Evolutionary conservation across 23 tunicate genomes (phyloP).

Genomic region (Ascidia mentula): DNA sequence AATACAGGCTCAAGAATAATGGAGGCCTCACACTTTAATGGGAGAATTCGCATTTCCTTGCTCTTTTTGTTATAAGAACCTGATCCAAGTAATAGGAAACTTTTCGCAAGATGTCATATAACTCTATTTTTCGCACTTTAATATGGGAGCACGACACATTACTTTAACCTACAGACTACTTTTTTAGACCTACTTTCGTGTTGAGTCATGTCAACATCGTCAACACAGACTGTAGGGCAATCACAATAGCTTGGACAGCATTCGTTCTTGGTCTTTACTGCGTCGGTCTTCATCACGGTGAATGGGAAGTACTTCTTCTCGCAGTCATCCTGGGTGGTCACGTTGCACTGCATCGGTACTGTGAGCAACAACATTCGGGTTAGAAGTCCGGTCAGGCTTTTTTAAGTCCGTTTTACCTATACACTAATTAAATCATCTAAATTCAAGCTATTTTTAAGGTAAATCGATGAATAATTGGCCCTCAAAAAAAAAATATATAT

Average conservation of each 20-base stretch:
- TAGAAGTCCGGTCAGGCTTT: background rate
- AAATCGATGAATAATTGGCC: background rate
- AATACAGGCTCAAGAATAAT: too few species aligned
- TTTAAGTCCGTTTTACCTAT: background rate
- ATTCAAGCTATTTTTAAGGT: background rate
- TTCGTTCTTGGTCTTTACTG: conserved; percentile 43
- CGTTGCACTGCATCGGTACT: conserved; percentile 44
- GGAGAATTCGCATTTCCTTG: too few species aligned
- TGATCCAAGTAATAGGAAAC: too few species aligned
- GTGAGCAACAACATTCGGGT: background rate
- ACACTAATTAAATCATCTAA: background rate
- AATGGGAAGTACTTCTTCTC: conserved; percentile 35
- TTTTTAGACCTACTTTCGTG: conserved; percentile 46
- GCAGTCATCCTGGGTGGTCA: conserved; percentile 40
- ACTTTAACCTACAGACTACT: too few species aligned
- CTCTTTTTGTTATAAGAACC: too few species aligned
- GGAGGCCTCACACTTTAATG: too few species aligned
- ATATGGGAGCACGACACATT: too few species aligned
- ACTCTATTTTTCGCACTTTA: too few species aligned
- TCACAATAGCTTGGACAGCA: conserved; percentile 55
- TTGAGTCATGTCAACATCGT: conserved; percentile 10
- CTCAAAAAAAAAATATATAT: background rate
- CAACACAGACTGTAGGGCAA: conserved; percentile 39
- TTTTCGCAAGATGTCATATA: too few species aligned
- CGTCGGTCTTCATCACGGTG: conserved; percentile 44